Percentiles rank a stretch among this genome's conserved stretches.
These are phyloP conservation scores for Lucilia cuprina DNA, from an alignment of 1,140 invertebrate species.

Conservation along the genomic window DNA sequence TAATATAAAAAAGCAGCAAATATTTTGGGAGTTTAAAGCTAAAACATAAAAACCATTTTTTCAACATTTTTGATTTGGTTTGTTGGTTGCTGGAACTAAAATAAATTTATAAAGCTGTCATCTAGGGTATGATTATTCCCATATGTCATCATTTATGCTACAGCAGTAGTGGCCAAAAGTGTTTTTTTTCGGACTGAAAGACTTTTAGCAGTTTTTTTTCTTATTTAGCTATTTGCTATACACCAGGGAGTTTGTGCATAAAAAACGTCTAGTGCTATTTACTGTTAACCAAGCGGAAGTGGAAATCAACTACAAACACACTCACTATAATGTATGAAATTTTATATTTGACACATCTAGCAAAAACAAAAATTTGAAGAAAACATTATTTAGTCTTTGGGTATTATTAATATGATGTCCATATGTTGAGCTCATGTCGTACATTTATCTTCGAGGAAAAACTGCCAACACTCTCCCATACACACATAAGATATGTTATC, in stretches of 20 bases:
- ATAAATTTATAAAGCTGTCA: conserved; percentile 45
- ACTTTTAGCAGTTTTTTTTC: neutral
- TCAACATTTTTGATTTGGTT: neutral
- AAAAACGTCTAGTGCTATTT: neutral
- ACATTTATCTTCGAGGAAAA: conserved; percentile 5
- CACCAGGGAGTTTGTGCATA: too few species aligned
- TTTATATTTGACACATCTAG: neutral
- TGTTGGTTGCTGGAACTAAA: conserved; percentile 1
- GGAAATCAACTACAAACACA: neutral
- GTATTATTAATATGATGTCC: conserved; percentile 26
- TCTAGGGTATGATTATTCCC: conserved; percentile 27
- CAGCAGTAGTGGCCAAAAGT: conserved; percentile 45
- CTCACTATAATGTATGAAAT: neutral
- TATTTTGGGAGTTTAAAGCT: too few species aligned
- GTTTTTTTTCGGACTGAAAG: neutral
- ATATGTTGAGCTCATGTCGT: neutral
- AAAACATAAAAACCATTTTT: neutral
- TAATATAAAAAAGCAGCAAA: too few species aligned
- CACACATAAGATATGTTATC: neutral
- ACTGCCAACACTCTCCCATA: neutral
- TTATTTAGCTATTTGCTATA: neutral
- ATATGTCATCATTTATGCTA: conserved; percentile 42
- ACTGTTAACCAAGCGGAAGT: neutral
- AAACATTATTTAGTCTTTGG: conserved; percentile 24
- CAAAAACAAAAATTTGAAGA: neutral